Conservation (phyloP, 1,140 invertebrate species). For the Eufriesea mexicana region DNA sequence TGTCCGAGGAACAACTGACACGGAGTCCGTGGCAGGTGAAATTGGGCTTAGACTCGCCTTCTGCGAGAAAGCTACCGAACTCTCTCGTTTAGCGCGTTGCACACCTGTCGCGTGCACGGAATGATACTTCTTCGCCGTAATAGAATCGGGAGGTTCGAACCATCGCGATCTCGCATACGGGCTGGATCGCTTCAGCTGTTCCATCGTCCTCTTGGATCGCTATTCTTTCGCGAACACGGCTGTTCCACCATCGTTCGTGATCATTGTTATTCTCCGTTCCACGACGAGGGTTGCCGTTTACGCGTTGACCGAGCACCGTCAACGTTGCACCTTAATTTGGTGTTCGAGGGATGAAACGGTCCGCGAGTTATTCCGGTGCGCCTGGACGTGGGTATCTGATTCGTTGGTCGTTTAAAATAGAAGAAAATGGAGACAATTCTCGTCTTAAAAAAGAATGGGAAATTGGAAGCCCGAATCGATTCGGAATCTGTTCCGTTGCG, state of each 20-base stretch:
- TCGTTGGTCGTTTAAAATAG: background rate
- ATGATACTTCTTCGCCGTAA: conserved; percentile 19
- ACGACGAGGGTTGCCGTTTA: background rate
- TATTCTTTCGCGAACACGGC: background rate
- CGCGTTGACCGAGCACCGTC: background rate
- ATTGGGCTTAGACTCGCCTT: conserved; percentile 49
- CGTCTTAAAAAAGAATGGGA: background rate
- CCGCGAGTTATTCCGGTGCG: background rate
- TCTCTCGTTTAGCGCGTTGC: conserved; percentile 37
- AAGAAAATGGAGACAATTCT: background rate
- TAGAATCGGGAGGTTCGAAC: conserved; percentile 14
- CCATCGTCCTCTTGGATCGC: background rate
- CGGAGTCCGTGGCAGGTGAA: conserved; percentile 49
- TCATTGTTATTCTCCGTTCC: background rate
- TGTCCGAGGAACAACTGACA: conserved; percentile 1
- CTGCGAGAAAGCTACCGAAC: conserved; percentile 51
- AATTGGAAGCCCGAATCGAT: background rate
- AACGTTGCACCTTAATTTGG: background rate
- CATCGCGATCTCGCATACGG: background rate
- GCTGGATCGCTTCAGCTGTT: conserved; percentile 34
- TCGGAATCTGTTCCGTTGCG: background rate
- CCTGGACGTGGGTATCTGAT: background rate
- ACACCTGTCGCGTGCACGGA: conserved; percentile 59
- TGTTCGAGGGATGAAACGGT: background rate
- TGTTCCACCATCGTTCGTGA: background rate